Evolutionary conservation across 1,140 invertebrate genomes (phyloP).

Genomic region (Kradibia gibbosae): DNA sequence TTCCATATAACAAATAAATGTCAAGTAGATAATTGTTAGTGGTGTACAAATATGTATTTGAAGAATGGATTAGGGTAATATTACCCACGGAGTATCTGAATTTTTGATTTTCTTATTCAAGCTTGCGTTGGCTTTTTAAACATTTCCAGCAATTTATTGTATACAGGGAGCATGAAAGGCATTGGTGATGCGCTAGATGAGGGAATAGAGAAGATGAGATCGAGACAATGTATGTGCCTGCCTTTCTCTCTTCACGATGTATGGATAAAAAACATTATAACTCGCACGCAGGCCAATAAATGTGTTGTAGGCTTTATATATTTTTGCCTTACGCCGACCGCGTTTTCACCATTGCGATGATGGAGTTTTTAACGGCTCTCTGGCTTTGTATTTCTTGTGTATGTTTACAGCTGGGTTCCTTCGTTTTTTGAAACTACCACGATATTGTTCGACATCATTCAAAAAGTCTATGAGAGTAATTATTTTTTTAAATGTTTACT

Average conservation of each 20-base stretch:
- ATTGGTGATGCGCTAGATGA: neutral
- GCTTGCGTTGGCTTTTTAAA: neutral
- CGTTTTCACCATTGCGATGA: neutral
- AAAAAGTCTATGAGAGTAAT: no score
- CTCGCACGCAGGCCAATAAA: neutral
- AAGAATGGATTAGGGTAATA: no score
- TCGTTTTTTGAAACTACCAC: no score
- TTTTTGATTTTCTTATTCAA: neutral
- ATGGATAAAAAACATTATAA: neutral
- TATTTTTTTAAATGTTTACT: no score
- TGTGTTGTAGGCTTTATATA: neutral
- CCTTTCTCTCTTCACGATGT: neutral
- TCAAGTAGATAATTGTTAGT: no score
- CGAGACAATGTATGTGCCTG: neutral
- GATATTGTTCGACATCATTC: no score
- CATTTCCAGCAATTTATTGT: neutral
- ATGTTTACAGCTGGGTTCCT: no score
- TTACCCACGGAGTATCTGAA: neutral
- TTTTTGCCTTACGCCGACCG: neutral
- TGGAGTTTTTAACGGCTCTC: neutral
- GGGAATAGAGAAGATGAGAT: neutral
- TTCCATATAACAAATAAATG: no score
- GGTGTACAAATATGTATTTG: no score
- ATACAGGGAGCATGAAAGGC: neutral
- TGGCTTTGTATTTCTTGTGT: neutral